These are phyloP conservation scores for Heterocephalus glaber DNA, from an alignment of 2,113 vertebrate species.

Conservation along the genomic window DNA sequence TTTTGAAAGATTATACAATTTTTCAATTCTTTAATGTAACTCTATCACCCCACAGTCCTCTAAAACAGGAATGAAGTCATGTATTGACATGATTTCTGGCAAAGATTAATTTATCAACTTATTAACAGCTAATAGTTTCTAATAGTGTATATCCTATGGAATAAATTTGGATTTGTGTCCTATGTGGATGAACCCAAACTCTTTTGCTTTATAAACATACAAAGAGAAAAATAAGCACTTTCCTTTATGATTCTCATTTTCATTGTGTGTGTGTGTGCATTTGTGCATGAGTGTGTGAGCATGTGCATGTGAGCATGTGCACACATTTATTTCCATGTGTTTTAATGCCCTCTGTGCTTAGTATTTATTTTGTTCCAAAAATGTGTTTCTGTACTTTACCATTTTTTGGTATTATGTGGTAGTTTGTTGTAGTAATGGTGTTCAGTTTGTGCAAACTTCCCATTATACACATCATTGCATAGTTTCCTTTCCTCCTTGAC, in stretches of 20 bases:
- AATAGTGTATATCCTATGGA: conserved; percentile 42
- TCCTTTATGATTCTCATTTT: neutral
- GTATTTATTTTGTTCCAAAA: conserved; percentile 52
- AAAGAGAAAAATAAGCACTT: neutral
- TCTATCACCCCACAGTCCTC: conserved; percentile 18
- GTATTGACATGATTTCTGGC: neutral
- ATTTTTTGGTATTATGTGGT: neutral
- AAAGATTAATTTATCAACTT: conserved; percentile 8
- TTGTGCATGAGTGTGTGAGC: neutral
- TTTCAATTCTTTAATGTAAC: neutral
- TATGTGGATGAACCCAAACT: conserved; percentile 27
- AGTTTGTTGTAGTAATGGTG: neutral
- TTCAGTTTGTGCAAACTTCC: neutral
- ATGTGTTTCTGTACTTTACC: neutral
- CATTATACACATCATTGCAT: neutral
- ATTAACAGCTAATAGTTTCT: conserved; percentile 62
- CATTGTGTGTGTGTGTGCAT: neutral
- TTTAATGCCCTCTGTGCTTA: neutral
- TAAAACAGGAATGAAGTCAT: neutral
- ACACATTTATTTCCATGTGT: neutral
- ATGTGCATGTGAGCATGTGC: too few relatives aligned
- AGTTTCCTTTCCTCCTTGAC: neutral
- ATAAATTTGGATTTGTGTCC: conserved; percentile 51
- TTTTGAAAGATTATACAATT: neutral
- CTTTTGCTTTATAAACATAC: conserved; percentile 49